phyloP scores from a whole-genome alignment of 2,888 invertebrate species.

The Cephus pulcher region DNA sequence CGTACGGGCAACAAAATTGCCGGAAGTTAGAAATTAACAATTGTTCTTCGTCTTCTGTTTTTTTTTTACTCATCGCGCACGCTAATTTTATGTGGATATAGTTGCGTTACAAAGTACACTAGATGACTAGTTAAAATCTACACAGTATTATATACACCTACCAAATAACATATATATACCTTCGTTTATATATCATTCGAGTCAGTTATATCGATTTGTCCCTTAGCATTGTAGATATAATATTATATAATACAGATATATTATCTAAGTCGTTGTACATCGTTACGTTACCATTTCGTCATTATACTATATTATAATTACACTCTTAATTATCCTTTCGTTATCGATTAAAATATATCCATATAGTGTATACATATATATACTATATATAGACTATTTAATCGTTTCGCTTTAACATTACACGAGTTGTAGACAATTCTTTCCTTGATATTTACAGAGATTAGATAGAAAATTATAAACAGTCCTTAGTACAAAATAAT shows the following conservation, averaged over 20 bases:
- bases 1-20: background rate
- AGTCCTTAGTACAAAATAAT: constrained; percentile 61
- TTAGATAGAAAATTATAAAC: constrained; percentile 64
- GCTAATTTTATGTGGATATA: background rate
- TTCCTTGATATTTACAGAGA: constrained; percentile 56
- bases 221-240: constrained; percentile 28
- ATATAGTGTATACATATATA: constrained; percentile 12
- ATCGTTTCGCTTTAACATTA: constrained; percentile 18
- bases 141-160: constrained; percentile 48
- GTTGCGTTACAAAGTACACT: constrained; percentile 11
- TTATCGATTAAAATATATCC: constrained; percentile 52
- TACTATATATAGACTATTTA: constrained; percentile 13
- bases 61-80: background rate
- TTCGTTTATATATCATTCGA: background rate
- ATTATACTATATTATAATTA: constrained; percentile 46
- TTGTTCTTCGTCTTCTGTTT: background rate
- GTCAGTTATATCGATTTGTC: constrained; percentile 36
- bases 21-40: background rate
- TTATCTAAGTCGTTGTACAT: constrained; percentile 63
- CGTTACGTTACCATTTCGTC: constrained; percentile 47
- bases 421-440: constrained; percentile 25
- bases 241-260: constrained; percentile 54
- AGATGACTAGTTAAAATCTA: constrained; percentile 25
- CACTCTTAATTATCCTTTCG: constrained; percentile 38
- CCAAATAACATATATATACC: constrained; percentile 44